These are phyloP conservation scores for Apotomis turbidana DNA, from an alignment of 2,888 invertebrate genomes.

Conservation along the genomic window DNA sequence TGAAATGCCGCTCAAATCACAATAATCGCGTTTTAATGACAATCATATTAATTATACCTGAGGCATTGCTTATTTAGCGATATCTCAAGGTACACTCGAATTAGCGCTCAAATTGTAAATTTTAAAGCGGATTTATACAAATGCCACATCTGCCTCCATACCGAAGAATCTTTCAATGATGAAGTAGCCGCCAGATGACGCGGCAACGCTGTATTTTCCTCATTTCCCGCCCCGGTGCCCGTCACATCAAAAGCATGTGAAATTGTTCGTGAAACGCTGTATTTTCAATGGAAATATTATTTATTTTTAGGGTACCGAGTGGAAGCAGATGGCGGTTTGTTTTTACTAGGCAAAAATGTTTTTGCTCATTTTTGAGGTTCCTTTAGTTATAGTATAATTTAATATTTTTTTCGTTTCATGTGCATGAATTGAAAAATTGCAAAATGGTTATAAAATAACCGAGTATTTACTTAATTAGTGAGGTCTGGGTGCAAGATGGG, in stretches of 20 bases:
- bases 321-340: neutral
- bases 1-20: too few species aligned
- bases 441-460: too few species aligned
- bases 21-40: too few species aligned
- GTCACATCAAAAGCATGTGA: slow-evolving; percentile 53
- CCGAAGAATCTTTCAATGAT: slow-evolving; percentile 6
- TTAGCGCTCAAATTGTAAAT: neutral
- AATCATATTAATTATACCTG: too few species aligned
- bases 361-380: neutral
- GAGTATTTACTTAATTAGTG: too few species aligned
- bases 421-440: too few species aligned
- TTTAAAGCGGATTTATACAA: neutral
- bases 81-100: too few species aligned
- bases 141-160: slow-evolving; percentile 12
- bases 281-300: slow-evolving; percentile 40
- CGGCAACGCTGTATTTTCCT: slow-evolving; percentile 43
- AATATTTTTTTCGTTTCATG: too few species aligned
- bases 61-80: too few species aligned
- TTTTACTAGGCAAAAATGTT: neutral
- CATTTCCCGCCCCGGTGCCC: slow-evolving; percentile 51
- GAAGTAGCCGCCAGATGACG: slow-evolving; percentile 36
- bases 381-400: too few species aligned
- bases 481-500: too few species aligned
- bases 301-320: slow-evolving; percentile 36
- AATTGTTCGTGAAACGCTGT: slow-evolving; percentile 50